These are phyloP conservation scores for Myopa tessellatipennis DNA, from an alignment of 2,888 invertebrate genomes.

Conservation along the genomic window DNA sequence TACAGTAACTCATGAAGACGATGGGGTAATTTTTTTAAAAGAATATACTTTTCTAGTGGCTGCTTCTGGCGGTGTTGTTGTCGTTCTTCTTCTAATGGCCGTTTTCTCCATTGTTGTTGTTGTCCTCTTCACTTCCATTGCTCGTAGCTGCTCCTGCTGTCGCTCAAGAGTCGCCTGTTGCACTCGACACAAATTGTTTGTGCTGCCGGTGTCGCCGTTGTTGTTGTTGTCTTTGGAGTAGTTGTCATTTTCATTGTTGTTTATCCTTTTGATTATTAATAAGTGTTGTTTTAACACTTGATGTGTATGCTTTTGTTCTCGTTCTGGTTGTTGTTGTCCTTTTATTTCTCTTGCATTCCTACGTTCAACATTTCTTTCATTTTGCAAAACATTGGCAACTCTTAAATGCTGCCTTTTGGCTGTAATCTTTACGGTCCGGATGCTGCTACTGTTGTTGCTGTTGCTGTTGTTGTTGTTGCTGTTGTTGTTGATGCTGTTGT, in stretches of 20 bases:
- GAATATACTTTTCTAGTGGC: too few relatives aligned
- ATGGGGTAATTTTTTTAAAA: too few relatives aligned
- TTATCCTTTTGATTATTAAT: conserved; percentile 13
- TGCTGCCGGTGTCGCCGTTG: background rate
- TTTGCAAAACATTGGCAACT: conserved; percentile 34
- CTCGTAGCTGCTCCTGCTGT: background rate
- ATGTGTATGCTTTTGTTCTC: background rate
- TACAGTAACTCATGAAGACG: too few relatives aligned
- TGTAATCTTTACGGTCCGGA: conserved; percentile 32
- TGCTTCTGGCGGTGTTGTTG: background rate
- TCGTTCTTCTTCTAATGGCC: background rate
- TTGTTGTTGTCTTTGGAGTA: conserved; percentile 2
- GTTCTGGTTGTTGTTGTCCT: conserved; percentile 7
- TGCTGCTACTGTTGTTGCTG: conserved; percentile 20
- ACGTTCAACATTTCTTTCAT: conserved; percentile 20
- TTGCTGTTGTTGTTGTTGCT: conserved; percentile 27
- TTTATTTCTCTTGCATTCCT: conserved; percentile 21
- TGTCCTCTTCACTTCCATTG: conserved; percentile 2
- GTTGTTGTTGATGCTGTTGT: conserved; percentile 26
- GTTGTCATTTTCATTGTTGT: conserved; percentile 7
- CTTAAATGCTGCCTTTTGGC: conserved; percentile 43
- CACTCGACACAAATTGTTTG: conserved; percentile 19
- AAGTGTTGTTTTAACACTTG: conserved; percentile 1
- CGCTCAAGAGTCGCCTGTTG: conserved; percentile 3
- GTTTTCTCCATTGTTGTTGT: background rate